Evolutionary conservation across 2,797 vertebrate species (phyloP).

Genomic region (Cyclura pinguis): DNA sequence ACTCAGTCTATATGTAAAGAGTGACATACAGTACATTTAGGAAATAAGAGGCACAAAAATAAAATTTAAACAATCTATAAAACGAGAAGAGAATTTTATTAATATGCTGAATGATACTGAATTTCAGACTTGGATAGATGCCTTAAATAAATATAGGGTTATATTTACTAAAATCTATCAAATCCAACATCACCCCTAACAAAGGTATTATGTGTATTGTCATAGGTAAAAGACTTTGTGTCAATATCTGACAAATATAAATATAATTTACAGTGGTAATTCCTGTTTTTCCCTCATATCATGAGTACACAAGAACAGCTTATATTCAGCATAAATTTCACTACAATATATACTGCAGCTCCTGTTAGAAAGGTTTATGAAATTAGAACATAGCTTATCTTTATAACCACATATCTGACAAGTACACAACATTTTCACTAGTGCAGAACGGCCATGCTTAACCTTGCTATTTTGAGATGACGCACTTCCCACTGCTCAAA

Average conservation of each 20-base stretch:
- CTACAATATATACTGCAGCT: neutral
- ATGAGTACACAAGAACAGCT: neutral
- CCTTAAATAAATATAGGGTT: neutral
- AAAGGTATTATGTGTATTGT: neutral
- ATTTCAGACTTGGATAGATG: neutral
- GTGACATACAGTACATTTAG: neutral
- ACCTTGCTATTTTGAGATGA: too few relatives aligned
- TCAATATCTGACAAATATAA: neutral
- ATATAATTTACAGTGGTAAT: neutral
- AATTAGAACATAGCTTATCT: neutral
- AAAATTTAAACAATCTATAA: neutral
- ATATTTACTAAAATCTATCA: neutral
- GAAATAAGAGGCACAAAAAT: neutral
- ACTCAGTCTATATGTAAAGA: neutral
- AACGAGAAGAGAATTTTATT: neutral
- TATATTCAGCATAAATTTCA: conserved; percentile 1
- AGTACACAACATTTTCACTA: too few relatives aligned
- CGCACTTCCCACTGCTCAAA: too few relatives aligned
- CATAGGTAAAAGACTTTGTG: neutral
- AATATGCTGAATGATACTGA: neutral
- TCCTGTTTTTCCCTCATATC: neutral
- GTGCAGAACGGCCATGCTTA: too few relatives aligned
- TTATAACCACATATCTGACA: neutral
- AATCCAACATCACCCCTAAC: neutral
- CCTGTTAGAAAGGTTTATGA: neutral